phyloP scores from a whole-genome alignment of 2,113 vertebrate genomes.

The Chiloscyllium plagiosum region DNA sequence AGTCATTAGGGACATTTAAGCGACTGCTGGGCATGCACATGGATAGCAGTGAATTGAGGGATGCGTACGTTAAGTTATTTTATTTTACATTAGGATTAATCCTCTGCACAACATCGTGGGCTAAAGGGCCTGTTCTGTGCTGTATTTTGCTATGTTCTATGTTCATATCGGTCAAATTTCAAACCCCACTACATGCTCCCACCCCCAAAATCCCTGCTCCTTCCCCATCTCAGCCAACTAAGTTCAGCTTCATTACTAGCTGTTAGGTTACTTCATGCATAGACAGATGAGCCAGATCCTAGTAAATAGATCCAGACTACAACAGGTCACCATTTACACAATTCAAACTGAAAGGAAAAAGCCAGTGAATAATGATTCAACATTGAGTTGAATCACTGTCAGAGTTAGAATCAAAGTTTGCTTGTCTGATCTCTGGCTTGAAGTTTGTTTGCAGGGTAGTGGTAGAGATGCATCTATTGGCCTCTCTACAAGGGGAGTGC shows the following conservation, averaged over 20 bases:
- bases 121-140: too few species aligned
- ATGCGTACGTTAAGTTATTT: too few species aligned
- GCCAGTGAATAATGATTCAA: neutral
- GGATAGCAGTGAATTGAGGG: too few species aligned
- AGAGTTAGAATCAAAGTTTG: neutral
- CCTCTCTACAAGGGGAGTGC: neutral
- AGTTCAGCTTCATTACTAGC: constrained; percentile 42
- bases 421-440: neutral
- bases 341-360: neutral
- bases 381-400: neutral
- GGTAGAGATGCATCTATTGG: neutral
- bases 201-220: too few species aligned
- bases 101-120: too few species aligned
- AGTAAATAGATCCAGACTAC: neutral
- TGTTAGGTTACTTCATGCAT: too few species aligned
- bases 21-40: too few species aligned
- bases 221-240: constrained; percentile 36
- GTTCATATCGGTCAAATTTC: constrained; percentile 42
- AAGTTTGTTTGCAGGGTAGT: neutral
- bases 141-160: too few species aligned
- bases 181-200: neutral
- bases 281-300: neutral
- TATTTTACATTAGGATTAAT: too few species aligned
- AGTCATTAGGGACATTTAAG: too few species aligned
- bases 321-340: neutral